phyloP scores from a whole-genome alignment of 2,888 invertebrate genomes.

The Desoria tigrina region DNA sequence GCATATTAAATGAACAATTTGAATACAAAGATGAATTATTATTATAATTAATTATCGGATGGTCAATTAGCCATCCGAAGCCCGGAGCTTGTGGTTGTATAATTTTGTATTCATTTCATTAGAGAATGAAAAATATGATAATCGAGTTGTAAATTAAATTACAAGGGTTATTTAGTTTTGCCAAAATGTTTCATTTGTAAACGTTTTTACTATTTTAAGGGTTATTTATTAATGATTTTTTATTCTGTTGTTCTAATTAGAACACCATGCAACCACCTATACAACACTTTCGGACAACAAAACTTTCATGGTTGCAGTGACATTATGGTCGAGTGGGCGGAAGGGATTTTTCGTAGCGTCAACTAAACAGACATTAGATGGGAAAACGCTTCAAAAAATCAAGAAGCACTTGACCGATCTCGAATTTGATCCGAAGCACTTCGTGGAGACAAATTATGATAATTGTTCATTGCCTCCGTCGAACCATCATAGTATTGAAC shows the following conservation, averaged over 20 bases:
- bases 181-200: no score
- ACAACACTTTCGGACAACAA: background rate
- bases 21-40: background rate
- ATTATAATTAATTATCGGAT: background rate
- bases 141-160: no score
- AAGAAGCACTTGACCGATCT: background rate
- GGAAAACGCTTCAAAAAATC: background rate
- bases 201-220: no score
- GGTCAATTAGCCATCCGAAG: no score
- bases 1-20: background rate
- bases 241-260: background rate
- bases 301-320: background rate
- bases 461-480: background rate
- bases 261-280: background rate
- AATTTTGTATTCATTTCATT: no score
- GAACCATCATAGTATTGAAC: no score
- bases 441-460: background rate
- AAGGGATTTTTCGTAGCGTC: background rate
- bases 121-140: no score
- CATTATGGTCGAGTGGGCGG: background rate
- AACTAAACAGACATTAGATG: background rate
- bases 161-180: no score
- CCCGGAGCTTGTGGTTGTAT: no score
- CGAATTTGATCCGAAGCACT: background rate
- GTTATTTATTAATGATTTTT: no score